Evolutionary conservation across 2,888 invertebrate species (phyloP).

Genomic region (Autographa gamma): DNA sequence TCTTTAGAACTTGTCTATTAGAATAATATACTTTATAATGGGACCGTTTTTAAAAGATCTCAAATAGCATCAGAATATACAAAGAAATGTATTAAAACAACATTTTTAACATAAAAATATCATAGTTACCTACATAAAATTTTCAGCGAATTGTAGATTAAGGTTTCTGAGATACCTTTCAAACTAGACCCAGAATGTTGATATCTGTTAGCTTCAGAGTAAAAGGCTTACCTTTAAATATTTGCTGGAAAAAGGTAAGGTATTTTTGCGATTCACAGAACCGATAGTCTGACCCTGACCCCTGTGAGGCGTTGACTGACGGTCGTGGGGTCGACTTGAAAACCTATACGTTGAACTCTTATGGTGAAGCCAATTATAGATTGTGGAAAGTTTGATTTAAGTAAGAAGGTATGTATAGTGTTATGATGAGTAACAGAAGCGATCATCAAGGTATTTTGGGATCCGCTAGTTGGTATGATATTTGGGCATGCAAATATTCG

Average conservation of each 20-base stretch:
- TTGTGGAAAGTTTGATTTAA: neutral
- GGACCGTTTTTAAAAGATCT: neutral
- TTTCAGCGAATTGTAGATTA: neutral
- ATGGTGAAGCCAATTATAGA: neutral
- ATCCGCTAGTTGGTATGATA: too few species aligned
- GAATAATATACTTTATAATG: neutral
- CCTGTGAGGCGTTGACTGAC: slow-evolving; percentile 3
- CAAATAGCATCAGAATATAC: neutral
- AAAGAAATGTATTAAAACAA: too few species aligned
- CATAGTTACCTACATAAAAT: too few species aligned
- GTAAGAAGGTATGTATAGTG: neutral
- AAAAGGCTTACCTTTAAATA: neutral
- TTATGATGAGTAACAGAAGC: neutral
- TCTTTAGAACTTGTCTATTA: neutral
- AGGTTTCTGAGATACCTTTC: neutral
- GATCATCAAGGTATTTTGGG: neutral
- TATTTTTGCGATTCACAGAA: slow-evolving; percentile 1
- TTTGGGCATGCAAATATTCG: too few species aligned
- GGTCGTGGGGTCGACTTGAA: slow-evolving; percentile 11
- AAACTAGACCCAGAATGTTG: neutral
- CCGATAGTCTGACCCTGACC: slow-evolving; percentile 6
- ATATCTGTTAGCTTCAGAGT: neutral
- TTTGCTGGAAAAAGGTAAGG: neutral
- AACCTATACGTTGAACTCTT: neutral
- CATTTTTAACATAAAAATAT: too few species aligned